Base-by-base conservation (phyloP, 2,113 vertebrate genomes). In the Prinia subflava region DNA sequence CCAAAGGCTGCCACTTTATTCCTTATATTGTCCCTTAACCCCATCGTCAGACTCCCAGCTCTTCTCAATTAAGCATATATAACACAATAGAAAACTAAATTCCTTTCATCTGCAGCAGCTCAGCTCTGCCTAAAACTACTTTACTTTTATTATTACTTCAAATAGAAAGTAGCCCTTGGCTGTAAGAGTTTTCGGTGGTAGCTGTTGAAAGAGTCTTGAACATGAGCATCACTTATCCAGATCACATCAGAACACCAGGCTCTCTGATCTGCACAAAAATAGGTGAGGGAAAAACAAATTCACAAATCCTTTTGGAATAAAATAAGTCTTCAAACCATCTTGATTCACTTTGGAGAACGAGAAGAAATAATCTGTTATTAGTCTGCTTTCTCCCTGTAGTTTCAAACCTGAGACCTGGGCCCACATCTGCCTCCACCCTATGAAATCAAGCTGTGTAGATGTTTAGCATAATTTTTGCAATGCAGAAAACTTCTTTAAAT, bases 391-490 rank as follows among this genome's bases (percentile, higher is more conserved):
- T 87, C 35, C 27, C 44, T 79, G 52, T 52, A 50, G 47, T 39
- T 56, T 82, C 82, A 85, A 90, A 68, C 10, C 63, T 35, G 30
- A 67, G 33, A 53, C 6, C 10, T 55, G 75, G 60, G 3, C 5
- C 23, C 25, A 14, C 0, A 0, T 33, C 37, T 55, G 5, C 21
- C 50, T 74, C 21, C 50, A 57, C 12, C 2, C 9, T 78, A 1
- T 70, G 42, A 87, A 83, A 62, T 53, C 0, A 49, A 55, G 10
- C 5, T 41, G 4, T 31, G 28, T 22, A 65, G 23, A 17, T 18
- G 23, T n/a, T 62, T 42, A 52, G 19, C 7, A 28, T 13, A 75
- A 62, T 31, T 31, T 33, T 50, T 69, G 21, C 13, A 87, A 24
- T 19, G 35, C 2, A 31, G 33, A 5, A 49, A 87, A 30, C 1